Evolutionary conservation across 1,140 invertebrate genomes (phyloP).

Genomic region (Lamellibrachia luymesi): DNA sequence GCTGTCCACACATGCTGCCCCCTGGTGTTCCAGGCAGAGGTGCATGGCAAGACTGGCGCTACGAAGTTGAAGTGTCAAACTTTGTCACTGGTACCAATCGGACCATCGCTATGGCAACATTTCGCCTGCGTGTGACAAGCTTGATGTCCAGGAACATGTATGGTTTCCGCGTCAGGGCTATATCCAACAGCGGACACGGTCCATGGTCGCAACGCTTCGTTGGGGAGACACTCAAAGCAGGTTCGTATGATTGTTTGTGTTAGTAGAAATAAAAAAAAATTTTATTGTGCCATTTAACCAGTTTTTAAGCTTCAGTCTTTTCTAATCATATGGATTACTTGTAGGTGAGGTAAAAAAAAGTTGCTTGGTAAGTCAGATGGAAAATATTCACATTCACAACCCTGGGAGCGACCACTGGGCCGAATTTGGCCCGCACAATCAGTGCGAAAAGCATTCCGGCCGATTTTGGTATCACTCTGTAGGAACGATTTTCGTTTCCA

Average conservation of each 20-base stretch:
- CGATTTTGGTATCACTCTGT: too few species aligned
- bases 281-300: too few species aligned
- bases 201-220: constrained; percentile 70
- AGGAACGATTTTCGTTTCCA: too few species aligned
- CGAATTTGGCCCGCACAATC: too few species aligned
- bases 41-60: constrained; percentile 83
- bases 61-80: constrained; percentile 68
- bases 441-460: too few species aligned
- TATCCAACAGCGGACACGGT: constrained; percentile 71
- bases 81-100: constrained; percentile 28
- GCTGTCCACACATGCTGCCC: background rate
- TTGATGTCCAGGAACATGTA: constrained; percentile 12
- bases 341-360: background rate
- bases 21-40: constrained; percentile 52
- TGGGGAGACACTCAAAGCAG: constrained; percentile 61
- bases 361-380: background rate
- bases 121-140: background rate
- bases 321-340: background rate
- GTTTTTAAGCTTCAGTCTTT: background rate
- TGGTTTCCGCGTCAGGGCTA: constrained; percentile 74
- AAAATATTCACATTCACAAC: too few species aligned
- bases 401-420: too few species aligned
- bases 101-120: constrained; percentile 19
- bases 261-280: too few species aligned
- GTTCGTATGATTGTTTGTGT: constrained; percentile 52